Percentiles rank a stretch among this genome's conserved stretches.
Evolutionary conservation across 1,140 invertebrate genomes (phyloP).

Genomic region (Globodera ellingtonae): DNA sequence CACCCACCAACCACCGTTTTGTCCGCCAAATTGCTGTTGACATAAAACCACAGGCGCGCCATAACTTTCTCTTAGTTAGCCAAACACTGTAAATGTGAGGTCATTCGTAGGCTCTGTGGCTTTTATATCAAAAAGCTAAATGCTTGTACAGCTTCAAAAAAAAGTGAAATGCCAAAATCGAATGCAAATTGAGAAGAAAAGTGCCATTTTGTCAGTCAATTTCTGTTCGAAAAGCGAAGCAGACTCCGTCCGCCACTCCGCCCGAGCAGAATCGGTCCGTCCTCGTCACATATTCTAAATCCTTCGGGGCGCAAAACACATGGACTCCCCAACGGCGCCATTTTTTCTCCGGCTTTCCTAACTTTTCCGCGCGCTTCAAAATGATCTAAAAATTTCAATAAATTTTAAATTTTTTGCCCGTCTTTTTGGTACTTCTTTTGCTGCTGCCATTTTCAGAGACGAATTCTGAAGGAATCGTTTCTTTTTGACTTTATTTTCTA

Average conservation of each 20-base stretch:
- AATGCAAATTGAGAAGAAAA: no score
- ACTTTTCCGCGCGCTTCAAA: constrained; percentile 8
- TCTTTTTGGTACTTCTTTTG: constrained; percentile 17
- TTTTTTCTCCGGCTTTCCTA: no score
- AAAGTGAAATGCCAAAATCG: no score
- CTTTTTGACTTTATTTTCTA: not conserved
- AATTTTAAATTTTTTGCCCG: not conserved
- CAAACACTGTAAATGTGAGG: no score
- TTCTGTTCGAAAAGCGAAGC: constrained; percentile 18
- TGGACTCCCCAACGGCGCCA: not conserved
- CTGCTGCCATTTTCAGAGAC: constrained; percentile 20
- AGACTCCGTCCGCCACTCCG: constrained; percentile 27
- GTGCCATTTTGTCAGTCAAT: no score
- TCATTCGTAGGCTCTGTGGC: no score
- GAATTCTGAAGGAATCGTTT: constrained; percentile 21
- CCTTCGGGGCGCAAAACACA: constrained; percentile 8
- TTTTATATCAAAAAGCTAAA: no score
- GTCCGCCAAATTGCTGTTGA: no score
- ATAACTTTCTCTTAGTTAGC: no score
- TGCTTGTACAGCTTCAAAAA: no score
- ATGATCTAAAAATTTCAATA: not conserved
- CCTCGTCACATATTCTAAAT: constrained; percentile 11
- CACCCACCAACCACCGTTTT: no score
- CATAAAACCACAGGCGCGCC: no score
- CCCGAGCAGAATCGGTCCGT: constrained; percentile 21